Percentiles rank a stretch among this genome's conserved stretches.
These are phyloP conservation scores for Cichladusa arquata DNA, from an alignment of 2,113 vertebrate species.

Conservation along the genomic window DNA sequence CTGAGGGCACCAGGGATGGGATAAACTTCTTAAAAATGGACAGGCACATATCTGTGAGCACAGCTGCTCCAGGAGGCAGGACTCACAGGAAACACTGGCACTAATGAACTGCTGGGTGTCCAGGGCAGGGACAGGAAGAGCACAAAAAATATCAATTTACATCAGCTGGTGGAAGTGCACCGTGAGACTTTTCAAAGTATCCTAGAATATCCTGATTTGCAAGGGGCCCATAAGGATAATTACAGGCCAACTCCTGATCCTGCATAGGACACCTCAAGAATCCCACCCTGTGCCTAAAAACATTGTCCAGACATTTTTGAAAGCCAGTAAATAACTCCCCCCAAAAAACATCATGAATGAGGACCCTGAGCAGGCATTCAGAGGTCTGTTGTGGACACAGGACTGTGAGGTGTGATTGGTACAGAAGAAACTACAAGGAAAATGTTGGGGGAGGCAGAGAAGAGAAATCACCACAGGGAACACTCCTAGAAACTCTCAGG, in stretches of 20 bases:
- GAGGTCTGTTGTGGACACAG: background rate
- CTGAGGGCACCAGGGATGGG: background rate
- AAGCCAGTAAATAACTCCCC: background rate
- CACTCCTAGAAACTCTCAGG: background rate
- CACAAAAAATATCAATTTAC: background rate
- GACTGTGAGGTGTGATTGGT: background rate
- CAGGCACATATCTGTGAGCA: background rate
- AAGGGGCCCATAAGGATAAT: background rate
- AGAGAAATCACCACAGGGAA: background rate
- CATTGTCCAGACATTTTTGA: background rate
- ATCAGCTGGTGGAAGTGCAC: background rate
- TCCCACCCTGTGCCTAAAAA: background rate
- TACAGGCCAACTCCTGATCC: background rate
- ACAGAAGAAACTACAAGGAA: background rate
- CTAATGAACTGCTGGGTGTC: background rate
- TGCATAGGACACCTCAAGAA: background rate
- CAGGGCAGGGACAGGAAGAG: background rate
- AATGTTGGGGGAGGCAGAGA: rapidly evolving
- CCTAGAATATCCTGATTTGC: background rate
- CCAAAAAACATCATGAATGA: background rate
- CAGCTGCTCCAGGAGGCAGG: background rate
- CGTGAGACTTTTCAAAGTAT: background rate
- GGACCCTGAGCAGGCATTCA: background rate
- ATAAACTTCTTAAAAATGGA: background rate
- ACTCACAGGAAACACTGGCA: rapidly evolving